Evolutionary conservation across 2,888 invertebrate species (phyloP).

Genomic region (Agrochola litura): DNA sequence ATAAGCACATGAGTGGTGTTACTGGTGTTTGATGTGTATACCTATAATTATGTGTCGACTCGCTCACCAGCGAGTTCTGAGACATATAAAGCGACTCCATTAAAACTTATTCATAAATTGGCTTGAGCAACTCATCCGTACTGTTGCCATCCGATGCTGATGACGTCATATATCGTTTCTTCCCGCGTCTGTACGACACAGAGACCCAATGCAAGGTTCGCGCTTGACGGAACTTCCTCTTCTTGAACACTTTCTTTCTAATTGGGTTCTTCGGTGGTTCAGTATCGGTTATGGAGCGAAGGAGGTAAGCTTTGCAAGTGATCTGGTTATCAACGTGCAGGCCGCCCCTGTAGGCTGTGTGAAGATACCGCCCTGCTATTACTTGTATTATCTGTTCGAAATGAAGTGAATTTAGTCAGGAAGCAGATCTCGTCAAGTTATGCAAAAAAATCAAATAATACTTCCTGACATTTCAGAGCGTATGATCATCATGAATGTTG

Average conservation of each 20-base stretch:
- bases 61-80: neutral
- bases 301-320: constrained; percentile 81
- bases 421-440: neutral
- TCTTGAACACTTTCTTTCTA: constrained; percentile 75
- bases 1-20: neutral
- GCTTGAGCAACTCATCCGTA: constrained; percentile 84
- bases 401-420: neutral
- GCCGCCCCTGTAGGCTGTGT: constrained; percentile 86
- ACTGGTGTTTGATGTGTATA: neutral
- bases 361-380: constrained; percentile 84
- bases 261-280: constrained; percentile 62
- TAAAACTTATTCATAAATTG: constrained; percentile 80
- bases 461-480: neutral
- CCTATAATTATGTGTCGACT: neutral
- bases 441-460: neutral
- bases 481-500: constrained; percentile 30
- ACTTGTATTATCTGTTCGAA: constrained; percentile 82
- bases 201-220: constrained; percentile 85
- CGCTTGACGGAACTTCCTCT: constrained; percentile 73
- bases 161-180: constrained; percentile 70
- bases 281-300: constrained; percentile 81
- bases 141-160: constrained; percentile 81
- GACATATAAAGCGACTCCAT: neutral
- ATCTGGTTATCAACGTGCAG: constrained; percentile 84
- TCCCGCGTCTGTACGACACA: constrained; percentile 72